Evolutionary conservation across 2,113 vertebrate species (phyloP).

Genomic region (Chamaea fasciata): DNA sequence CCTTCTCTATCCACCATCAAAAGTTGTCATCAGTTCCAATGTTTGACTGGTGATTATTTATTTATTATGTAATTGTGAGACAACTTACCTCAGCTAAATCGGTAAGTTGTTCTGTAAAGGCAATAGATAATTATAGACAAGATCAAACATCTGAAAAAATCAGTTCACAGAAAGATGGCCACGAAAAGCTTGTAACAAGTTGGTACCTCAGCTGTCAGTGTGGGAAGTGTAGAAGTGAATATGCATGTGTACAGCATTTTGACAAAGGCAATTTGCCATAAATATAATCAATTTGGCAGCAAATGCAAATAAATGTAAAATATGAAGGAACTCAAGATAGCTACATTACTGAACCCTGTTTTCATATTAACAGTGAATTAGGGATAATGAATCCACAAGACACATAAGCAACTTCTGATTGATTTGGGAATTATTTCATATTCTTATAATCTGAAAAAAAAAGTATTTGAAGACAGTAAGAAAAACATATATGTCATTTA

Average conservation of each 20-base stretch:
- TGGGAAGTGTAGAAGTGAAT: neutral
- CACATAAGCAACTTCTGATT: neutral
- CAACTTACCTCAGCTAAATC: neutral
- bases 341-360: neutral
- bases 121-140: neutral
- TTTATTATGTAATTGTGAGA: neutral
- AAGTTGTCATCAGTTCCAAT: neutral
- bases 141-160: neutral
- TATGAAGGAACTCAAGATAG: neutral
- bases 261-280: neutral
- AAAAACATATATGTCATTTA: neutral
- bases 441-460: neutral
- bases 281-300: neutral
- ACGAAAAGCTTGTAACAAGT: neutral
- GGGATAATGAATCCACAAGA: neutral
- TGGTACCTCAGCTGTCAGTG: neutral
- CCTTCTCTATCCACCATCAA: neutral
- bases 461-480: neutral
- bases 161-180: neutral
- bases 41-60: neutral
- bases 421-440: neutral
- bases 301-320: neutral
- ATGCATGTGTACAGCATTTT: neutral
- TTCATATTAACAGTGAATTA: neutral
- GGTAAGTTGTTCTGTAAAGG: neutral